Conservation (phyloP, 2,797 vertebrate species). For the Lepidocolaptes lacrymiger region DNA sequence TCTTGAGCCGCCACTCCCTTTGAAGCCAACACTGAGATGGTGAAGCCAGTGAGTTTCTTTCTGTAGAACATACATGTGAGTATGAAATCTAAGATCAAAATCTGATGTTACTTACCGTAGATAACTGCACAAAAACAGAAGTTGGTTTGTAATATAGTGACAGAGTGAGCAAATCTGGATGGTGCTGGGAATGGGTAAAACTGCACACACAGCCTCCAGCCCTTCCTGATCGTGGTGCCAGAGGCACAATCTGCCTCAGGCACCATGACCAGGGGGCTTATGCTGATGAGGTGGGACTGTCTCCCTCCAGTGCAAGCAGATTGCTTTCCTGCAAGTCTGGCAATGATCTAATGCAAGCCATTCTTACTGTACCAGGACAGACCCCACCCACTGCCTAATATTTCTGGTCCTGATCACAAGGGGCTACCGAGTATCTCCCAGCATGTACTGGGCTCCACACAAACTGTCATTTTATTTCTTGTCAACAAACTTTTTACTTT, state of each 20-base stretch:
- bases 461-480: neutral
- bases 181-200: neutral
- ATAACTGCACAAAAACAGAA: neutral
- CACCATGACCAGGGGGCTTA: neutral
- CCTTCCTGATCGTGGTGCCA: neutral
- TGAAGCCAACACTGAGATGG: neutral
- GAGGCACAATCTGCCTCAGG: neutral
- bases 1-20: neutral
- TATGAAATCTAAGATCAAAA: neutral
- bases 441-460: neutral
- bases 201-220: neutral
- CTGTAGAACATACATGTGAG: accelerated
- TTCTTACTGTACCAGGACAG: neutral
- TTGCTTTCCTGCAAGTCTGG: neutral
- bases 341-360: neutral
- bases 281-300: neutral
- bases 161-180: neutral
- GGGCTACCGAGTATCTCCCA: neutral
- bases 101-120: neutral
- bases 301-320: neutral
- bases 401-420: neutral
- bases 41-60: neutral
- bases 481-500: neutral
- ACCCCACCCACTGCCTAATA: neutral
- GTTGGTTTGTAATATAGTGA: neutral